Evolutionary conservation across 2,113 vertebrate genomes (phyloP).

Genomic region (Psittacus erithacus): DNA sequence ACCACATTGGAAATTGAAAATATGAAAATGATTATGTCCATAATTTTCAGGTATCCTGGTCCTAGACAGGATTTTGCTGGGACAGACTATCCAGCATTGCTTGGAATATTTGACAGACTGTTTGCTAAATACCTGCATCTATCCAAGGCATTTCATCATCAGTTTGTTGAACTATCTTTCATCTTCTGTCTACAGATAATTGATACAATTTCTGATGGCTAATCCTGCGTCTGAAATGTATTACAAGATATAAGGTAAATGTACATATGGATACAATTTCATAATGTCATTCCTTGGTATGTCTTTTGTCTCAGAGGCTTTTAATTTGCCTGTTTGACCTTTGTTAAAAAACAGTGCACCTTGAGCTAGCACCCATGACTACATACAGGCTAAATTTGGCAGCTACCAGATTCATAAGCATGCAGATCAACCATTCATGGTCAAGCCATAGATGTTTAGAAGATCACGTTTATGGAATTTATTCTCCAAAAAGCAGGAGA

Average conservation of each 20-base stretch:
- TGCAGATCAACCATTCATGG: neutral
- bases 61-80: neutral
- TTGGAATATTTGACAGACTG: neutral
- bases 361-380: neutral
- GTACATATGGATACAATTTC: neutral
- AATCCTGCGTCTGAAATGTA: neutral
- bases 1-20: neutral
- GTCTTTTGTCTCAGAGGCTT: neutral
- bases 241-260: neutral
- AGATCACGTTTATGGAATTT: neutral
- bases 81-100: neutral
- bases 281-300: neutral
- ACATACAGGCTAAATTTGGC: neutral
- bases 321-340: neutral
- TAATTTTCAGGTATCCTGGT: neutral
- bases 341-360: neutral
- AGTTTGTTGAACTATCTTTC: neutral
- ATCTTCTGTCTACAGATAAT: neutral
- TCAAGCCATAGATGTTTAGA: conserved; percentile 3
- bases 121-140: neutral
- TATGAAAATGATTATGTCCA: neutral
- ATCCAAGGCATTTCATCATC: neutral
- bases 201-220: neutral
- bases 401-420: neutral
- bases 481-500: neutral